A percentile compares a stretch with the other conserved stretches of the same genome.
Evolutionary conservation across 2,888 invertebrate genomes (phyloP).

Genomic region (Fissipunctia ypsillon): DNA sequence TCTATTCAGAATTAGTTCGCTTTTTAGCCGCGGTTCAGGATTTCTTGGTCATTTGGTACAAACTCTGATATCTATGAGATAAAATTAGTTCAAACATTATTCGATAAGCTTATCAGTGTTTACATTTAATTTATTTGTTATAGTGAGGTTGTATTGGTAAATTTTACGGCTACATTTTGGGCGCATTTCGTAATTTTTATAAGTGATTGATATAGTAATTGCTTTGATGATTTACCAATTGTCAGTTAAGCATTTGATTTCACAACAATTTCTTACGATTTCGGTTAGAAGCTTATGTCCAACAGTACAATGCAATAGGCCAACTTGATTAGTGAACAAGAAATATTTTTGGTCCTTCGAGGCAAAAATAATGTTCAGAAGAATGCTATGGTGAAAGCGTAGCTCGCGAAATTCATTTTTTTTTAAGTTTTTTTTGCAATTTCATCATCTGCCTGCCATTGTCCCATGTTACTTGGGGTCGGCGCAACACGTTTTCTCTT

Average conservation of each 20-base stretch:
- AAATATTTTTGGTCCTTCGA: too few relatives aligned
- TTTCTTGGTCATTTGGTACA: background rate
- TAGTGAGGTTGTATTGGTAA: conserved; percentile 19
- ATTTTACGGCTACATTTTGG: conserved; percentile 20
- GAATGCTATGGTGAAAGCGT: too few relatives aligned
- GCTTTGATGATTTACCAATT: conserved; percentile 9
- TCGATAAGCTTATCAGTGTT: conserved; percentile 36
- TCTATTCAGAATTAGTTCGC: background rate
- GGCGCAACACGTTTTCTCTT: too few relatives aligned
- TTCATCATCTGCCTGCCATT: too few relatives aligned
- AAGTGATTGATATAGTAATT: background rate
- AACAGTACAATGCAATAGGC: background rate
- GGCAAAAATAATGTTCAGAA: too few relatives aligned
- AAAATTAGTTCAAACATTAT: conserved; percentile 26
- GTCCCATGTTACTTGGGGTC: too few relatives aligned
- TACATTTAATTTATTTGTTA: conserved; percentile 29
- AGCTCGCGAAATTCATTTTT: too few relatives aligned
- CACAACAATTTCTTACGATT: background rate
- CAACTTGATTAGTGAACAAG: too few relatives aligned
- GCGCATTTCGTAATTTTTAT: conserved; percentile 4
- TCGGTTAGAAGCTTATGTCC: background rate
- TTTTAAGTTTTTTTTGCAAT: too few relatives aligned
- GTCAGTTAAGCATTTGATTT: background rate
- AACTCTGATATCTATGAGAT: conserved; percentile 12
- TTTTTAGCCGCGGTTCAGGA: background rate